Conservation (phyloP, 2,113 vertebrate genomes). For the Prionailurus viverrinus region DNA sequence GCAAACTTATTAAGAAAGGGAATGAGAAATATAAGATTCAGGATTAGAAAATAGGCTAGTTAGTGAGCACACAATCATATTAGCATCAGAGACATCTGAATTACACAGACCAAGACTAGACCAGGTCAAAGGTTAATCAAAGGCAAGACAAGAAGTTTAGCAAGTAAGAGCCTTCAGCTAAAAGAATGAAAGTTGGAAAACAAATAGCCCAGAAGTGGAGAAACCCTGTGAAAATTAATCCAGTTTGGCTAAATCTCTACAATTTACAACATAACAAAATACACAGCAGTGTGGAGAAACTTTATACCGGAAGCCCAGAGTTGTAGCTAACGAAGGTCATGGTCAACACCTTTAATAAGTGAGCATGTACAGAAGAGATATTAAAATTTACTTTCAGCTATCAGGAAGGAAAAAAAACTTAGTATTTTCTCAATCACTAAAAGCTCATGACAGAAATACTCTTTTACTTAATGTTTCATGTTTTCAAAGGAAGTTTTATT, state of each 20-base stretch:
- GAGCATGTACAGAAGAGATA: neutral
- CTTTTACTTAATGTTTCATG: neutral
- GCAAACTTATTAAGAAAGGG: neutral
- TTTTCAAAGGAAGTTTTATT: neutral
- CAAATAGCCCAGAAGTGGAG: neutral
- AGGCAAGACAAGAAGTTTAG: neutral
- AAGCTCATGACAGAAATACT: neutral
- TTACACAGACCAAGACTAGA: neutral
- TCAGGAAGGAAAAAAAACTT: neutral
- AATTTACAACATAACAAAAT: conserved; percentile 12
- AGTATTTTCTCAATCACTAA: neutral
- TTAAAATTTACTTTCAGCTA: neutral
- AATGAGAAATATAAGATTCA: neutral
- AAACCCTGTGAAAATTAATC: conserved; percentile 28
- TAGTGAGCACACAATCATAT: neutral
- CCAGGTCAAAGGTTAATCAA: neutral
- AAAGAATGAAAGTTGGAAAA: conserved; percentile 37
- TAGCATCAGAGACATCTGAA: neutral
- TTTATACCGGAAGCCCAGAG: neutral
- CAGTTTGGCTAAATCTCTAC: neutral
- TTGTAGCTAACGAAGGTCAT: neutral
- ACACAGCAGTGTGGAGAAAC: neutral
- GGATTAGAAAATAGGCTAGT: neutral
- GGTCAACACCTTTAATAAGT: neutral
- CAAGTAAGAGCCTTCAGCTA: neutral